phyloP scores from a whole-genome alignment of 2,888 invertebrate genomes.

The Rapana venosa region DNA sequence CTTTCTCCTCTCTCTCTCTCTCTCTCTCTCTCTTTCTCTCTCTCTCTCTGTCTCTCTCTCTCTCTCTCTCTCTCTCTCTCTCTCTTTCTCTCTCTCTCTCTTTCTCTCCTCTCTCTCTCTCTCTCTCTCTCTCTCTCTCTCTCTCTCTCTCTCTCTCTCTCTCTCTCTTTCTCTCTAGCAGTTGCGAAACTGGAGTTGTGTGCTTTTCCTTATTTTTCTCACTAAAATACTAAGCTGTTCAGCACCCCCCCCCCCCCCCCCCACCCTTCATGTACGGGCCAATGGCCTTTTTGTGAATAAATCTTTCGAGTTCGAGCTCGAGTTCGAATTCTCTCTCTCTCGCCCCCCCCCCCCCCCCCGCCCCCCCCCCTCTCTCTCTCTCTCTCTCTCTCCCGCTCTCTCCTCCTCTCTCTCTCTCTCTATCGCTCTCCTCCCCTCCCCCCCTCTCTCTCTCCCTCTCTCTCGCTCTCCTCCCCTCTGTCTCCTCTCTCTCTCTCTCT shows the following conservation, averaged over 20 bases:
- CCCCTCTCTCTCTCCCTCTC: not conserved
- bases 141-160: conserved; percentile 3
- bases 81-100: not conserved
- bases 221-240: too few species aligned
- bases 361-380: too few species aligned
- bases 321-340: too few species aligned
- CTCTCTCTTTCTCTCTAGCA: too few species aligned
- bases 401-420: not conserved
- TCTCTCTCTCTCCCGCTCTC: not conserved
- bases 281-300: too few species aligned
- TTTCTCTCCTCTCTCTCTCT: conserved; percentile 21
- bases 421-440: too few species aligned
- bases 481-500: not conserved
- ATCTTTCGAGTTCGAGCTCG: too few species aligned
- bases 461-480: not conserved
- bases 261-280: too few species aligned
- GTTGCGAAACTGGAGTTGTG: too few species aligned
- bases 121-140: not conserved
- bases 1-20: not conserved
- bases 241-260: too few species aligned
- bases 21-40: conserved; percentile 31
- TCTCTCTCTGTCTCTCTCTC: conserved; percentile 14
- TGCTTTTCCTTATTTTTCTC: too few species aligned
- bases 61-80: conserved; percentile 40
- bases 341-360: too few species aligned